Evolutionary conservation across 1,140 invertebrate genomes (phyloP).

Genomic region (Drosophila nasuta): DNA sequence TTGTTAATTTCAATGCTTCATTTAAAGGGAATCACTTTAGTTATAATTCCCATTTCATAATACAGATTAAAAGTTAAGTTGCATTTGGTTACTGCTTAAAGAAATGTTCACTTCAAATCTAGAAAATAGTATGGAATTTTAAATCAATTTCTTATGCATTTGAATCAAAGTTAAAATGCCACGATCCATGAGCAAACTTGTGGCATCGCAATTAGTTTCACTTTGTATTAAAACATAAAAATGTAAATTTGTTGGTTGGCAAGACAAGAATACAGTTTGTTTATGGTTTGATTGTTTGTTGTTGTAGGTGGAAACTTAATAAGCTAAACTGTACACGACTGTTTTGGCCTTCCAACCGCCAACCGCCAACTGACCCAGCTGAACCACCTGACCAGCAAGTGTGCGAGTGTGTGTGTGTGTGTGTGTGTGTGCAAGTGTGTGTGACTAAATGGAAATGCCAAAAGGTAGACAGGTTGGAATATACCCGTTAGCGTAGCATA

Average conservation of each 20-base stretch:
- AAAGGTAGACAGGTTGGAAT: conserved; percentile 26
- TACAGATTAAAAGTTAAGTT: too few relatives aligned
- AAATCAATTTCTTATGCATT: too few relatives aligned
- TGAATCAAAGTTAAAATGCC: too few relatives aligned
- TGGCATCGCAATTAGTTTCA: not conserved
- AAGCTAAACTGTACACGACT: not conserved
- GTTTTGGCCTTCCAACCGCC: not conserved
- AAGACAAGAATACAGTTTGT: conserved; percentile 1
- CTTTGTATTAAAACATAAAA: not conserved
- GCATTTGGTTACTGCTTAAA: too few relatives aligned
- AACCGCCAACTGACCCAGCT: conserved; percentile 4
- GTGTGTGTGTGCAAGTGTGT: not conserved
- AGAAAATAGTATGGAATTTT: too few relatives aligned
- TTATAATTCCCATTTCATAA: too few relatives aligned
- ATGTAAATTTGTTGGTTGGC: conserved; percentile 7
- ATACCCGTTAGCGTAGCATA: not conserved
- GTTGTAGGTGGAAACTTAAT: conserved; percentile 14
- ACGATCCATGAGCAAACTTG: not conserved
- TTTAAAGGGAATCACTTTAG: too few relatives aligned
- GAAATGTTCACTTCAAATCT: too few relatives aligned
- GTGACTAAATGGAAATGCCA: conserved; percentile 44
- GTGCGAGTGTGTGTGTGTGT: too few relatives aligned
- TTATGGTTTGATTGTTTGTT: conserved; percentile 2
- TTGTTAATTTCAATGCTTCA: too few relatives aligned
- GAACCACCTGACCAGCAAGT: conserved; percentile 3